phyloP scores from a whole-genome alignment of 2,113 vertebrate species.

The Pteronura brasiliensis region DNA sequence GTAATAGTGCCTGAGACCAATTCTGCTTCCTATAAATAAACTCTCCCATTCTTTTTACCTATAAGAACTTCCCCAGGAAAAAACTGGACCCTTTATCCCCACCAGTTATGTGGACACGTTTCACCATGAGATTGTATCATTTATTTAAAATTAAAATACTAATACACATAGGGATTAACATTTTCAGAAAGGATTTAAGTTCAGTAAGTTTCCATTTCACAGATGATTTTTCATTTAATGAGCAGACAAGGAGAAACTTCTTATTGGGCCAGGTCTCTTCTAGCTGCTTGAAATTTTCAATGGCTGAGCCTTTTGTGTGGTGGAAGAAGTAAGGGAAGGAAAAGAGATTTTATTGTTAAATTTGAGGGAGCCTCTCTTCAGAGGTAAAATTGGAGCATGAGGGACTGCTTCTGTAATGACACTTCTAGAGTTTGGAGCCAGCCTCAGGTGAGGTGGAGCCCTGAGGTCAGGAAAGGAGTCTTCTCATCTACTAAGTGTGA shows the following conservation, averaged over 20 bases:
- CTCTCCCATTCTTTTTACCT: neutral
- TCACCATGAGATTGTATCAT: neutral
- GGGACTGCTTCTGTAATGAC: neutral
- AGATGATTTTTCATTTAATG: neutral
- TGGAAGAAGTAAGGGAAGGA: neutral
- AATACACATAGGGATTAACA: neutral
- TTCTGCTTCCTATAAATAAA: neutral
- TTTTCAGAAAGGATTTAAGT: neutral
- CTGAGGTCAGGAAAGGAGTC: neutral
- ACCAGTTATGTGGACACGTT: neutral
- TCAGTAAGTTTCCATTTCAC: neutral
- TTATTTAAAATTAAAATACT: neutral
- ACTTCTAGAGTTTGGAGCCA: neutral
- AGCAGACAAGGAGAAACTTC: neutral
- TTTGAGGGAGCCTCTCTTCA: neutral
- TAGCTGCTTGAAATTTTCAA: neutral
- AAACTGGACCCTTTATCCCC: neutral
- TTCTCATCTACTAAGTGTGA: neutral
- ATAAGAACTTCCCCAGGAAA: neutral
- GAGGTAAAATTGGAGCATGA: neutral
- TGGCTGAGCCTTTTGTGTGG: neutral
- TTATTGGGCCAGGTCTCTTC: neutral
- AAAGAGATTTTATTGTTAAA: slow-evolving; percentile 21
- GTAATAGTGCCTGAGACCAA: neutral
- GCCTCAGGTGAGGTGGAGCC: neutral